Percentiles rank a stretch among this genome's conserved stretches.
Evolutionary conservation across 2,888 invertebrate species (phyloP).

Genomic region (Tethea ocularis): DNA sequence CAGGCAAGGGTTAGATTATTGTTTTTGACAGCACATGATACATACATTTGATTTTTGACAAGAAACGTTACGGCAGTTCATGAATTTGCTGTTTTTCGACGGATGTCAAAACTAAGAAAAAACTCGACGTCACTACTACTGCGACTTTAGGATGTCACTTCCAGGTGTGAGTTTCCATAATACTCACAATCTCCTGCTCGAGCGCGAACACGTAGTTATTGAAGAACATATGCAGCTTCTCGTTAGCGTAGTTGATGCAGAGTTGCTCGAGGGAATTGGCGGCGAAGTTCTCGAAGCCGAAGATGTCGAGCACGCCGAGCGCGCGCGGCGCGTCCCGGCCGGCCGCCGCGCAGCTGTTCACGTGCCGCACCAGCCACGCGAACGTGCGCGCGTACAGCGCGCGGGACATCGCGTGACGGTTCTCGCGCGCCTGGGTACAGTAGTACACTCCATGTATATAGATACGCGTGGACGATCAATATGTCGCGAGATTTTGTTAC

Average conservation of each 20-base stretch:
- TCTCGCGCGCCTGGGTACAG: slow-evolving; percentile 89
- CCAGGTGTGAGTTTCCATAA: neutral
- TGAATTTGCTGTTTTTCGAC: too few species aligned
- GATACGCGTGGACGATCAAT: too few species aligned
- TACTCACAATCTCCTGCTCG: slow-evolving; percentile 95
- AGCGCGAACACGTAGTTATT: slow-evolving; percentile 98
- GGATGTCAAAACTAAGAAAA: too few species aligned
- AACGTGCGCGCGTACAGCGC: slow-evolving; percentile 95
- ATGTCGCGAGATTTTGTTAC: too few species aligned
- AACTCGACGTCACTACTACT: too few species aligned
- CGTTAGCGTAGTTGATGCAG: slow-evolving; percentile 97
- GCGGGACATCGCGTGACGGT: slow-evolving; percentile 96
- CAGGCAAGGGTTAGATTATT: too few species aligned
- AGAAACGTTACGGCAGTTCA: too few species aligned
- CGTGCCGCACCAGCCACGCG: slow-evolving; percentile 96
- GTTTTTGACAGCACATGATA: too few species aligned
- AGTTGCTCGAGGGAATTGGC: slow-evolving; percentile 96
- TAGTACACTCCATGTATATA: neutral
- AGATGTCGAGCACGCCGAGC: slow-evolving; percentile 95
- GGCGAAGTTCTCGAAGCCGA: slow-evolving; percentile 96
- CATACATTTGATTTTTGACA: too few species aligned
- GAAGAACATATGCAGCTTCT: slow-evolving; percentile 97
- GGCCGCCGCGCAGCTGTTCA: slow-evolving; percentile 95
- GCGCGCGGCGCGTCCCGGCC: slow-evolving; percentile 90
- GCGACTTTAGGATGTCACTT: too few species aligned